A percentile compares a stretch with the other conserved stretches of the same genome.
Conservation (phyloP, 2,888 invertebrate species). For the Drosophila anceps region DNA sequence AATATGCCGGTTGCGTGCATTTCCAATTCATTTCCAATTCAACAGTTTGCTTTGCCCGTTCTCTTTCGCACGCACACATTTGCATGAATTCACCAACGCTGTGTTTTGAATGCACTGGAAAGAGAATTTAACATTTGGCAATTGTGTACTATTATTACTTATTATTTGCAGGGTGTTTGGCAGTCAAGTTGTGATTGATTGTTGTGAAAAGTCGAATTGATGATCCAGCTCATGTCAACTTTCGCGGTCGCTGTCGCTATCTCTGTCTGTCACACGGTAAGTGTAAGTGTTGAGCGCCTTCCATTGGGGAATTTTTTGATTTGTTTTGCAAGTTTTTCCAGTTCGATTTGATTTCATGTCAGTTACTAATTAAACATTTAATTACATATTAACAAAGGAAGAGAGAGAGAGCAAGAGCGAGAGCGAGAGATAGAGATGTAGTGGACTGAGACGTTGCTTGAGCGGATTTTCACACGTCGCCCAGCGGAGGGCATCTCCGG, state of each 20-base stretch:
- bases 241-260: slow-evolving; percentile 23
- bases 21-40: not conserved
- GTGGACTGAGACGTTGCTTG: not conserved
- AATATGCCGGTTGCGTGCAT: slow-evolving; percentile 2
- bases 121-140: no score
- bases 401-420: not conserved
- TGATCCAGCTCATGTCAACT: slow-evolving; percentile 25
- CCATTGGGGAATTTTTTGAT: slow-evolving; percentile 22
- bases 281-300: slow-evolving; percentile 36
- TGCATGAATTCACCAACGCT: not conserved
- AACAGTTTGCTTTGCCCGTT: not conserved
- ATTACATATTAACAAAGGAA: slow-evolving; percentile 26
- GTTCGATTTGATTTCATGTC: slow-evolving; percentile 54
- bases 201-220: slow-evolving; percentile 16
- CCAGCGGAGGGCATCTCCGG: slow-evolving; percentile 75
- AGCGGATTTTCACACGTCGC: slow-evolving; percentile 64
- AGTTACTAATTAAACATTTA: slow-evolving; percentile 57
- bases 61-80: not conserved
- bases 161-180: slow-evolving; percentile 6
- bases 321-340: slow-evolving; percentile 28
- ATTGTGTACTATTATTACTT: not conserved
- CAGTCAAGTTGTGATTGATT: slow-evolving; percentile 17
- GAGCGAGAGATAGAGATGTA: not conserved
- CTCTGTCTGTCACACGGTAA: slow-evolving; percentile 25
- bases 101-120: not conserved